Evolutionary conservation across 2,888 invertebrate genomes (phyloP).

Genomic region (Coronaproctus castanopsis): DNA sequence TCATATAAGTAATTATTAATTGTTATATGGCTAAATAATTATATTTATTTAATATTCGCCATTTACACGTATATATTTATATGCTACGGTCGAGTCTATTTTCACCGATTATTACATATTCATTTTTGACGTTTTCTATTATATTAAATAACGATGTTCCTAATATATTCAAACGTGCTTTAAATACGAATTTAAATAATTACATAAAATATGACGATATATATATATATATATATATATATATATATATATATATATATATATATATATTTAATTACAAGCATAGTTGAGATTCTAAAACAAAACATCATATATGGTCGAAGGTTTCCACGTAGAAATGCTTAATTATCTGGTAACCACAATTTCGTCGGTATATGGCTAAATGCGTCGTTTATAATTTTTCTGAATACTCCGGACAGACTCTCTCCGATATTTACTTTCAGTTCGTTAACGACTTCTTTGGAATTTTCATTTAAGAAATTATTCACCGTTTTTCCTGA

Average conservation of each 20-base stretch:
- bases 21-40: too few species aligned
- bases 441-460: conserved; percentile 37
- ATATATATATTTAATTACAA: background rate
- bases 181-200: too few species aligned
- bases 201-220: background rate
- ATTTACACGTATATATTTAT: too few species aligned
- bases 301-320: too few species aligned
- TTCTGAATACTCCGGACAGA: conserved; percentile 33
- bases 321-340: too few species aligned
- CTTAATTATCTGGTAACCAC: conserved; percentile 27
- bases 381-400: conserved; percentile 37
- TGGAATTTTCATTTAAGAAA: conserved; percentile 37
- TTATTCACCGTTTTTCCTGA: conserved; percentile 35
- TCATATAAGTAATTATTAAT: too few species aligned
- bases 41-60: too few species aligned
- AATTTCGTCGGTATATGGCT: conserved; percentile 35
- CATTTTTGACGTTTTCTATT: too few species aligned
- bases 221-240: background rate
- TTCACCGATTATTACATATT: too few species aligned
- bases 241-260: background rate
- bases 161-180: too few species aligned
- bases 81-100: too few species aligned
- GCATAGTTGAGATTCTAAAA: background rate
- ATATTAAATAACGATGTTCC: too few species aligned
- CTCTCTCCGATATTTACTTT: conserved; percentile 35